Evolutionary conservation across 1,140 invertebrate genomes (phyloP), one percentile per base, ranked within the genome.

Genomic region (Reticulitermes speratus): DNA sequence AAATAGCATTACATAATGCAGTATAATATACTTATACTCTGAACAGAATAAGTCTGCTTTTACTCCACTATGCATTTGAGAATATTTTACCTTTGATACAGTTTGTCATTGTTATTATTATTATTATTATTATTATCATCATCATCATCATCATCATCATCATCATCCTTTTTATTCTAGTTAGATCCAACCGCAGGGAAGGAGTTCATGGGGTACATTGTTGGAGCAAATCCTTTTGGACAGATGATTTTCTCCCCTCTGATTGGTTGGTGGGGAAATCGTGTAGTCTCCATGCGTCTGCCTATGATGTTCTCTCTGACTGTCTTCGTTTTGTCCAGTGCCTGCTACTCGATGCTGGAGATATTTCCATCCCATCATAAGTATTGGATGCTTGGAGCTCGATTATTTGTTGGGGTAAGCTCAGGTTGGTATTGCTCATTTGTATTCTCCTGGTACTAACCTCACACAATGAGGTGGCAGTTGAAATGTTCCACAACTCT

Each of bases 201-300:
- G 89, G 95, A 96, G 90, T 96, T 96, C 89, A 94, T 97, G 92
- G 96, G 97, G 44, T 95, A 95, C 89, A 94, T 97, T 23, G 96
- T 98, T 38, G 97, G 96, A 25, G 95, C 96, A 21, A 97, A 97
- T 92, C 97, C 97, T 55, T 91, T 98, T 45, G 97, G 95, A 8
- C 97, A 98, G 92, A 95, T 98, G 93, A 89, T 97, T 55, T 96
- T 97, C 88, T 97, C 97, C 11, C 97, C 97, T 19, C 90, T 98
- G 86, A 93, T 97, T 86, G 97, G 97, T 30, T 95, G 94, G 93
- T 97, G 96, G 96, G 94, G 95, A 44, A 97, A 97, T 90, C 94
- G 93, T 88, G 90, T 95, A 11, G 94, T 94, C 44, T 94, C 93
- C 3, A 94, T 95, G 55, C 93, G 96, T 84, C 88, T 95, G 81